Evolutionary conservation across 1,140 invertebrate species (phyloP).

Genomic region (Drosophila tropicalis): DNA sequence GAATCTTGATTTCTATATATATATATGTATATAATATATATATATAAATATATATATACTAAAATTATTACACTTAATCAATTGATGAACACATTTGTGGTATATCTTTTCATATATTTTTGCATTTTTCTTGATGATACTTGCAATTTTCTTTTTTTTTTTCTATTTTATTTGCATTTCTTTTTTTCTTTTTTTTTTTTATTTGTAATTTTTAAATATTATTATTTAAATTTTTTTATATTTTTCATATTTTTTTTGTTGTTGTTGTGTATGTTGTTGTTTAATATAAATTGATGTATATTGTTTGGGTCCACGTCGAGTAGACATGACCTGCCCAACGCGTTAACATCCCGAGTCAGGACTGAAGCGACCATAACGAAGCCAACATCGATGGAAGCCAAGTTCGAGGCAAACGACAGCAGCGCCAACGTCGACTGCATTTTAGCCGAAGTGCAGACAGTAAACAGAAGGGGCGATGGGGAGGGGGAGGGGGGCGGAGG

Average conservation of each 20-base stretch:
- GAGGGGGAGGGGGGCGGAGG: not conserved
- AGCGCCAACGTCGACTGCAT: slow-evolving; percentile 27
- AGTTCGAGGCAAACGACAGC: slow-evolving; percentile 25
- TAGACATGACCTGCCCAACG: slow-evolving; percentile 83
- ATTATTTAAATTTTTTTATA: not conserved
- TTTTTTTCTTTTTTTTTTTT: too few relatives aligned
- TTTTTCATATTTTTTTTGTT: slow-evolving; percentile 5
- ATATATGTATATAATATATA: slow-evolving; percentile 19
- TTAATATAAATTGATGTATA: slow-evolving; percentile 43
- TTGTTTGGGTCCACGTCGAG: slow-evolving; percentile 64
- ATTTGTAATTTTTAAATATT: too few relatives aligned
- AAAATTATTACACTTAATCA: slow-evolving; percentile 38
- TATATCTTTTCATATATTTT: slow-evolving; percentile 5
- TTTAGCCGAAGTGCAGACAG: slow-evolving; percentile 58
- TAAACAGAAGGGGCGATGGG: slow-evolving; percentile 49
- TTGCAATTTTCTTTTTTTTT: slow-evolving; percentile 5
- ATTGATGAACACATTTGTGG: slow-evolving; percentile 34
- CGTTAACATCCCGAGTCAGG: slow-evolving; percentile 83
- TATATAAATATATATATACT: slow-evolving; percentile 50
- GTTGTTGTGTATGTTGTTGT: slow-evolving; percentile 27
- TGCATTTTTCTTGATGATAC: not conserved
- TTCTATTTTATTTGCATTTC: not conserved
- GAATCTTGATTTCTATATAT: slow-evolving; percentile 39
- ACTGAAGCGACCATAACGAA: slow-evolving; percentile 73
- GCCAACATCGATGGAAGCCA: slow-evolving; percentile 30